Evolutionary conservation across 2,113 vertebrate species (phyloP), one percentile per base, ranked within the genome.

Genomic region (Haplochromis vanheusdeni): DNA sequence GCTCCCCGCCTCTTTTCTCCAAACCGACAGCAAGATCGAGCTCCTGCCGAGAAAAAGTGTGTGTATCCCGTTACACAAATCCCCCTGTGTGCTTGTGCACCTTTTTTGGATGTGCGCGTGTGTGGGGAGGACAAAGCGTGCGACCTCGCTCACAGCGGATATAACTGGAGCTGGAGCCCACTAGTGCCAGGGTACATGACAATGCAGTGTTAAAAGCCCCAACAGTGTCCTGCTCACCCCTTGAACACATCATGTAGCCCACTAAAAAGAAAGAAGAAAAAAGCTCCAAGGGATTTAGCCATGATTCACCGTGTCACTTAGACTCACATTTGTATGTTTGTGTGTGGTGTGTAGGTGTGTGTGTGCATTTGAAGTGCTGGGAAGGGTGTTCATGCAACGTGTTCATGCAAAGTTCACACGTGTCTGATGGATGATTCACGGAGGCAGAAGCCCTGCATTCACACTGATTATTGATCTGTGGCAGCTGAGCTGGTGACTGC

Each of bases 1-100:
- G 88, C 89, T 89, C 4, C 33, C 49, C 19, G 17, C 79, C 79
- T 91, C 86, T 82, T 89, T 94, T 87, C 70, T 80, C 85, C 86
- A 80, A 89, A 79, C 58, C 93, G 92, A 93, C 94, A 94, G 91
- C 86, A 42, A 65, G 60, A 87, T 90, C 1, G 14, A 92, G 85
- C 89, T 88, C 89, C 87, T 31, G 86, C 84, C 21, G 87, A 75
- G 83, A 35, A 83, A 82, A 58, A 75, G 88, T 84, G 89, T 87
- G 89, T 89, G 91, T 84, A 90, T 95, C 86, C 83, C 42, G 52
- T 93, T 93, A 89, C 88, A 86, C 65, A 91, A 89, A 94, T 88
- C 90, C 88, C 88, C 89, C 84, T 33, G 33, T 86, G 82, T 84
- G 70, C 70, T 42, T 54, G 45, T 85, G 60, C 73, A 89, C 89